Conservation (phyloP, 2,797 vertebrate genomes). For the Astyanax mexicanus region DNA sequence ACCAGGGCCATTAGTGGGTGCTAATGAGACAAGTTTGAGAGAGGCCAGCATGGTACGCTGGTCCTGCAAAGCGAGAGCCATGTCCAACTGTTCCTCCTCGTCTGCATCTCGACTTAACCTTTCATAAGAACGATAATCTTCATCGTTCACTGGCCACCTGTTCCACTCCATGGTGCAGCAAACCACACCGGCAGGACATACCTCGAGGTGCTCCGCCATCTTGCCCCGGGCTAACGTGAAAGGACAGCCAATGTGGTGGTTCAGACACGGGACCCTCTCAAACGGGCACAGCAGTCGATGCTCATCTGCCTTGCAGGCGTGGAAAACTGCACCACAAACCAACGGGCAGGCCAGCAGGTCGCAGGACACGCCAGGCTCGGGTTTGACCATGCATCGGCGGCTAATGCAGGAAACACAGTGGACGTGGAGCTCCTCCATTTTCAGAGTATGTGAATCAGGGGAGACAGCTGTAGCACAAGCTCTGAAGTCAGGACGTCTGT, state of each 20-base stretch:
- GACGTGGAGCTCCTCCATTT: conserved; percentile 75
- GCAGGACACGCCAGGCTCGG: conserved; percentile 87
- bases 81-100: conserved; percentile 94
- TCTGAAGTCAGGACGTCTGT: conserved; percentile 30
- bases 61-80: conserved; percentile 97
- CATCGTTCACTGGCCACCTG: conserved; percentile 93
- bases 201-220: conserved; percentile 92
- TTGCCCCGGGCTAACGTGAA: conserved; percentile 86
- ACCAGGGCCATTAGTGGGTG: conserved; percentile 78
- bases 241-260: conserved; percentile 93
- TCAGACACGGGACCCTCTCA: conserved; percentile 92
- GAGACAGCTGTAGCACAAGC: neutral
- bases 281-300: conserved; percentile 93
- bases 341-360: conserved; percentile 87
- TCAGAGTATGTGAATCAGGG: neutral
- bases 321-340: conserved; percentile 93
- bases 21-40: conserved; percentile 92
- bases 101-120: conserved; percentile 92
- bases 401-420: conserved; percentile 94
- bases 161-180: conserved; percentile 99
- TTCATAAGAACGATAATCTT: conserved; percentile 94
- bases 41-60: conserved; percentile 94
- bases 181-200: conserved; percentile 96
- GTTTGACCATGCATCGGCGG: conserved; percentile 88
- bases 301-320: conserved; percentile 91